Conservation (phyloP, 2,888 invertebrate genomes). For the Eristalinus sepulchralis region DNA sequence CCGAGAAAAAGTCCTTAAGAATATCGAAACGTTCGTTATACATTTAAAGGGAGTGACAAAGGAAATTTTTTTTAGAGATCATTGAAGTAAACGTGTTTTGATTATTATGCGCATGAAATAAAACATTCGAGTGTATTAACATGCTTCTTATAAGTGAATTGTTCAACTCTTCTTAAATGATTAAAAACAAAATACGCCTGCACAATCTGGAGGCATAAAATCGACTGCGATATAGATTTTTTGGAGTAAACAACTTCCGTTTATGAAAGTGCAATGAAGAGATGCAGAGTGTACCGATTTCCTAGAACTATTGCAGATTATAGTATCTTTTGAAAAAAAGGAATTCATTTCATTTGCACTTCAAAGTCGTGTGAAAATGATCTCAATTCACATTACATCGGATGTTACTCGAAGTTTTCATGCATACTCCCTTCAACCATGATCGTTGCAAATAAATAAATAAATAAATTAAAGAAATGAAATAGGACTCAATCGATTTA, state of each 20-base stretch:
- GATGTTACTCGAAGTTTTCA: neutral
- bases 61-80: constrained; percentile 20
- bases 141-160: too few species aligned
- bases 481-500: constrained; percentile 11
- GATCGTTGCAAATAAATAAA: constrained; percentile 3
- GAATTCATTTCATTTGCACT: too few species aligned
- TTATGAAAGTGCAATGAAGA: too few species aligned
- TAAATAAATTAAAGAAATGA: neutral
- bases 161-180: too few species aligned
- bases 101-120: neutral
- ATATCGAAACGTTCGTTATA: neutral
- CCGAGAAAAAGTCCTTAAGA: neutral
- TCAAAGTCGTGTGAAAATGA: too few species aligned
- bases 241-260: too few species aligned
- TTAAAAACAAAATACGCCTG: too few species aligned
- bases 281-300: too few species aligned
- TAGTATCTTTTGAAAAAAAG: too few species aligned
- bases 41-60: neutral
- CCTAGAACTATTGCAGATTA: too few species aligned
- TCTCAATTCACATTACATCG: neutral
- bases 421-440: neutral
- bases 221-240: too few species aligned
- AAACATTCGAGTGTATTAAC: neutral
- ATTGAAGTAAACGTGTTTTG: constrained; percentile 8
- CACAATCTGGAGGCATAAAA: too few species aligned